These are phyloP conservation scores for Okamejei kenojei DNA, from an alignment of 2,797 vertebrate genomes.

Conservation along the genomic window DNA sequence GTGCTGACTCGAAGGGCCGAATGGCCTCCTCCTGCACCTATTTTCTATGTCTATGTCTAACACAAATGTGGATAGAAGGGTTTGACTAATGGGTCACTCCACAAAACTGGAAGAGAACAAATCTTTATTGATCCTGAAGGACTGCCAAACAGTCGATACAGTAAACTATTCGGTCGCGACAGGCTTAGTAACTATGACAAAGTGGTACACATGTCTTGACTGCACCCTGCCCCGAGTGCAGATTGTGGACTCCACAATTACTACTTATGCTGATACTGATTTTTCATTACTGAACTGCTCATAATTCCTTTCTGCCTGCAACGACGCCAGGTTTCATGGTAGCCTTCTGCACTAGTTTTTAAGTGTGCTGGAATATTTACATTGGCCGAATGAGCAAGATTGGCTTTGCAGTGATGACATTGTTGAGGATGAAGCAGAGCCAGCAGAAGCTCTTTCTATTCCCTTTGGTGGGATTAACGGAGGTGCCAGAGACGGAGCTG, in stretches of 20 bases:
- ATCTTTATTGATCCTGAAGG: no score
- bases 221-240: no score
- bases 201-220: background rate
- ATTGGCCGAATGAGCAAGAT: background rate
- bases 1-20: no score
- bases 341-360: background rate
- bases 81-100: no score
- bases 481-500: background rate
- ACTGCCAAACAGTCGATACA: no score
- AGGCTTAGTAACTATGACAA: background rate
- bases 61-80: background rate
- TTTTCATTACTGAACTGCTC: background rate
- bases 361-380: background rate
- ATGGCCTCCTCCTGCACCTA: no score
- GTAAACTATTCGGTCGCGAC: background rate
- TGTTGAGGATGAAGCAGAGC: background rate
- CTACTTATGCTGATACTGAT: background rate
- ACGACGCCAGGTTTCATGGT: background rate
- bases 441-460: background rate
- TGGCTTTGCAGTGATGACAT: background rate
- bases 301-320: background rate
- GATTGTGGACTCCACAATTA: background rate
- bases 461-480: background rate
- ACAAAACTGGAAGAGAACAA: no score
- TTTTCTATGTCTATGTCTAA: background rate